phyloP scores from a whole-genome alignment of 2,113 vertebrate genomes.

The Zosterops pallidus region DNA sequence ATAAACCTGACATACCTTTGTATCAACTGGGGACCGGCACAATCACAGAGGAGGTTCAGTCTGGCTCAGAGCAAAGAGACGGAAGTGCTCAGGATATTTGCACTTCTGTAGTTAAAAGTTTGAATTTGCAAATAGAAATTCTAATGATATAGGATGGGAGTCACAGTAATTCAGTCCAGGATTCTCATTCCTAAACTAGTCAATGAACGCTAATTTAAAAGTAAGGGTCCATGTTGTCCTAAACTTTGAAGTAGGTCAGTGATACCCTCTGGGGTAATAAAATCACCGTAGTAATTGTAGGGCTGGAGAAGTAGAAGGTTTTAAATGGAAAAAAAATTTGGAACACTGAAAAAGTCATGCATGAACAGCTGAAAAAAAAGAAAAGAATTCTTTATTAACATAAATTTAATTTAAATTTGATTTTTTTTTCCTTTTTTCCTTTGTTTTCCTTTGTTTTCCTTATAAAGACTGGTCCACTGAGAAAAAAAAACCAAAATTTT shows the following conservation, averaged over 20 bases:
- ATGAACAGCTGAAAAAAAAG: neutral
- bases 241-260: neutral
- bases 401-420: neutral
- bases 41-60: neutral
- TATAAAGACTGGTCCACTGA: neutral
- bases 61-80: neutral
- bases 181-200: neutral
- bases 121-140: neutral
- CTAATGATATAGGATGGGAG: neutral
- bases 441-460: too few relatives aligned
- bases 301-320: neutral
- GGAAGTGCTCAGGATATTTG: neutral
- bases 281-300: neutral
- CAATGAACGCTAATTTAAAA: neutral
- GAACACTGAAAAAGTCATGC: neutral
- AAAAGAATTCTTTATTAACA: neutral
- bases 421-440: too few relatives aligned
- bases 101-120: neutral
- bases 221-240: neutral
- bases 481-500: neutral
- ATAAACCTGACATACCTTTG: neutral
- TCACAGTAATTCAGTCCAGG: neutral
- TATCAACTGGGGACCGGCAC: neutral
- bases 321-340: neutral
- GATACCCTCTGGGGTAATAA: neutral